A percentile compares a stretch with the other conserved stretches of the same genome.
These are phyloP conservation scores for Sinhomidia bicolor DNA, from an alignment of 2,888 invertebrate genomes.

Conservation along the genomic window DNA sequence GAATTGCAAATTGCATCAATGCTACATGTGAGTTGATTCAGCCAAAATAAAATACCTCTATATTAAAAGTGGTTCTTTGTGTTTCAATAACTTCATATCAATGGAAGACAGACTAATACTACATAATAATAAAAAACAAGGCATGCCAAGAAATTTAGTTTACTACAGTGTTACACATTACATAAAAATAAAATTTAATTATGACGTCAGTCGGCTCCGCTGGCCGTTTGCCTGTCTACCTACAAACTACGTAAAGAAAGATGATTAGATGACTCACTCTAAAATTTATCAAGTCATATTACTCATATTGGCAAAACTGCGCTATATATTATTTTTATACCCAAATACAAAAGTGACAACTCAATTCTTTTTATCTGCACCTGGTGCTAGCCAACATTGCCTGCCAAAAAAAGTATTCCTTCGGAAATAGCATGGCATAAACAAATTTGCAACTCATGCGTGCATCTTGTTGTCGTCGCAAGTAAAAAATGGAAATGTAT, in stretches of 20 bases:
- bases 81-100: background rate
- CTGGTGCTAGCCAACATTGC: background rate
- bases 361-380: slow-evolving; percentile 26
- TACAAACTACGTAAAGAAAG: background rate
- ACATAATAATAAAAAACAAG: background rate
- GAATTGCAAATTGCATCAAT: background rate
- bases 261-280: background rate
- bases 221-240: too few species aligned
- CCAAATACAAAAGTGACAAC: slow-evolving; percentile 38
- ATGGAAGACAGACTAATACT: background rate
- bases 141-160: background rate
- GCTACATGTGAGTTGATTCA: too few species aligned
- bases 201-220: slow-evolving; percentile 3
- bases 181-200: background rate
- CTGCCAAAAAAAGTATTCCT: background rate
- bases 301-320: background rate
- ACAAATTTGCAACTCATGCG: background rate
- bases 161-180: background rate
- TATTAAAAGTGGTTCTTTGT: background rate
- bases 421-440: too few species aligned
- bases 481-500: background rate
- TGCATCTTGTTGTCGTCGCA: background rate
- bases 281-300: slow-evolving; percentile 5
- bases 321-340: slow-evolving; percentile 14
- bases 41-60: too few species aligned